Conservation (phyloP, 53 echinoderm and acorn worm genomes). For the Actinopyga echinites region DNA sequence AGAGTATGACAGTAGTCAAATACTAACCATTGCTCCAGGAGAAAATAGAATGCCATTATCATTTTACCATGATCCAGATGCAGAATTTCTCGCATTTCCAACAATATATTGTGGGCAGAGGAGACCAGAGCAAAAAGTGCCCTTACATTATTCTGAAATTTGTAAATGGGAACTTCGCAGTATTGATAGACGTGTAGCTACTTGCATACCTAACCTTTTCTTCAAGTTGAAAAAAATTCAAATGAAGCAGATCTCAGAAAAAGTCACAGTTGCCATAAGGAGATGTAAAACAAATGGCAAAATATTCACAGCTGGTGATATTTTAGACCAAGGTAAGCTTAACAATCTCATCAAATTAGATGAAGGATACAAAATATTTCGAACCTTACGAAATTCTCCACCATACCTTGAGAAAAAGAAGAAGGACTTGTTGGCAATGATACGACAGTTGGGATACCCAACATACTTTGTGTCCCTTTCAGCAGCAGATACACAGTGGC, state of each 20-base stretch:
- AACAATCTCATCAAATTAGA: constrained; percentile 11
- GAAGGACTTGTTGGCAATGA: constrained; percentile 44
- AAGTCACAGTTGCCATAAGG: neutral
- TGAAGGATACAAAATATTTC: constrained; percentile 41
- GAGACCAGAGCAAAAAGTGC: neutral
- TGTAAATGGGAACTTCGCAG: constrained; percentile 36
- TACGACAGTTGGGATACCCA: constrained; percentile 36
- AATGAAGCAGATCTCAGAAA: constrained; percentile 21
- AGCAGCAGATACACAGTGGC: constrained; percentile 38
- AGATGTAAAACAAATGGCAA: constrained; percentile 39
- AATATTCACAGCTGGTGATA: constrained; percentile 10
- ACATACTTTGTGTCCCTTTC: constrained; percentile 37
- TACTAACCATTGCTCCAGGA: constrained; percentile 17
- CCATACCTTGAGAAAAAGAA: constrained; percentile 35
- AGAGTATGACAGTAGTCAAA: neutral
- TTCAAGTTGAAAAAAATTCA: constrained; percentile 46
- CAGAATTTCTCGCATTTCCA: constrained; percentile 51
- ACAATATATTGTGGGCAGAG: constrained; percentile 46
- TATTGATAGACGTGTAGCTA: constrained; percentile 39
- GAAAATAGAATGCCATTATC: constrained; percentile 26
- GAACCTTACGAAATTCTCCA: constrained; percentile 36
- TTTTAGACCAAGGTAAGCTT: neutral
- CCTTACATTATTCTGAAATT: constrained; percentile 23
- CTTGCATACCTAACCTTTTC: constrained; percentile 12
- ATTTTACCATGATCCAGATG: constrained; percentile 40